phyloP scores from a whole-genome alignment of 2,888 invertebrate species.

The Pyrrhia umbra region DNA sequence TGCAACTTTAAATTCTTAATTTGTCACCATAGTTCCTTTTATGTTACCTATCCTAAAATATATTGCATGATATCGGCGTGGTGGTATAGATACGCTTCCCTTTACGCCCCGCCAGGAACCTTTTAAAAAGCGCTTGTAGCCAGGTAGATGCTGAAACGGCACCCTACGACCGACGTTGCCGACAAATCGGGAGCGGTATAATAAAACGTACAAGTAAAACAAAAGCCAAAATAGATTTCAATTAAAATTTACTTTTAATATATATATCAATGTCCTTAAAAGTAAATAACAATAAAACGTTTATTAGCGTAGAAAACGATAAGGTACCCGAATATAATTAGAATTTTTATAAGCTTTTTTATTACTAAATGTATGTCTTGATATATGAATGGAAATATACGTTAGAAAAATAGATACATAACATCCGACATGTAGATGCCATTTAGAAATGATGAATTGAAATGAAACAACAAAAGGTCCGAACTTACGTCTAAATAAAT shows the following conservation, averaged over 20 bases:
- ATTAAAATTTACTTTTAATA: constrained; percentile 73
- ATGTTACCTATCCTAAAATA: too few species aligned
- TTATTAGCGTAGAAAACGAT: constrained; percentile 66
- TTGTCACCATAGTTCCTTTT: too few species aligned
- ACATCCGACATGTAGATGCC: constrained; percentile 22
- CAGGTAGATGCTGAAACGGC: too few species aligned
- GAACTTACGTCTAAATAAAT: constrained; percentile 74
- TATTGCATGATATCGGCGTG: too few species aligned
- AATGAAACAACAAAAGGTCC: constrained; percentile 40
- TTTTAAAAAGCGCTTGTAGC: too few species aligned
- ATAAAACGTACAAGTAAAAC: constrained; percentile 3
- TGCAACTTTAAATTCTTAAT: too few species aligned
- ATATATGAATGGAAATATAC: constrained; percentile 33
- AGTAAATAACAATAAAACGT: constrained; percentile 82
- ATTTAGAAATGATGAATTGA: constrained; percentile 19
- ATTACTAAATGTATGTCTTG: constrained; percentile 42
- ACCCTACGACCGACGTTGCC: too few species aligned
- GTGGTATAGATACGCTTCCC: too few species aligned
- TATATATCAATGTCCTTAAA: constrained; percentile 75
- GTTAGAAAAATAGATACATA: constrained; percentile 45
- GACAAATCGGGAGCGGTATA: too few species aligned
- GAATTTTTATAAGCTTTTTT: constrained; percentile 57
- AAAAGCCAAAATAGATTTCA: constrained; percentile 44
- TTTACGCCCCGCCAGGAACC: too few species aligned
- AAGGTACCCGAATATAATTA: constrained; percentile 60